phyloP scores from a whole-genome alignment of 2,113 vertebrate genomes.

The Burhinus oedicnemus region DNA sequence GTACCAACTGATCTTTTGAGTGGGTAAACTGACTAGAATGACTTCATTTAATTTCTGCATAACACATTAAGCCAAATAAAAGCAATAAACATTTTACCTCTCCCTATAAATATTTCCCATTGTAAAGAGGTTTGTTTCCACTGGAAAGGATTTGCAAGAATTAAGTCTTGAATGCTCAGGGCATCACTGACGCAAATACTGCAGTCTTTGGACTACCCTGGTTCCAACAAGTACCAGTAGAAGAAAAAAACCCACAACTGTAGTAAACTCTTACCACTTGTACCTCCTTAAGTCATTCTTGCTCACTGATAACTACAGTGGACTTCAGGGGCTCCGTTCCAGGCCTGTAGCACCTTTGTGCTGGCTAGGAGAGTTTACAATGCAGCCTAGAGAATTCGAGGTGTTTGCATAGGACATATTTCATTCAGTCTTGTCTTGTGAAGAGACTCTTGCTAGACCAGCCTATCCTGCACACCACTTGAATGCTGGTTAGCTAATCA shows the following conservation, averaged over 20 bases:
- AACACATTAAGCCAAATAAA: neutral
- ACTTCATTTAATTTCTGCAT: neutral
- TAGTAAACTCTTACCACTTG: neutral
- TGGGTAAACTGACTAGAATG: neutral
- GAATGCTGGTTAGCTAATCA: neutral
- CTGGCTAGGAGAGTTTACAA: neutral
- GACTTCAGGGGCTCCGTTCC: neutral
- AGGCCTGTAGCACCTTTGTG: neutral
- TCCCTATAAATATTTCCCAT: neutral
- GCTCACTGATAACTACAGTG: neutral
- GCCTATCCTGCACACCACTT: neutral
- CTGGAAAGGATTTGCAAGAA: neutral
- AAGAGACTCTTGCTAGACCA: neutral
- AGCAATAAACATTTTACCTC: neutral
- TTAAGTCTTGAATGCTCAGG: neutral
- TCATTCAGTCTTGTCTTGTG: neutral
- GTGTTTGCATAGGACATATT: rapidly evolving
- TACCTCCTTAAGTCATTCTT: neutral
- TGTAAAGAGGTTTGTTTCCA: neutral
- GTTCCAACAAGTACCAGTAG: neutral
- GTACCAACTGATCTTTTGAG: neutral
- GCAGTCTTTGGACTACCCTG: neutral
- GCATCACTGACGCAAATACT: neutral
- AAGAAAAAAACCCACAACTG: neutral
- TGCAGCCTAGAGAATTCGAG: neutral